These are phyloP conservation scores for Lagopus leucura DNA, from an alignment of 2,113 vertebrate species.

Conservation along the genomic window DNA sequence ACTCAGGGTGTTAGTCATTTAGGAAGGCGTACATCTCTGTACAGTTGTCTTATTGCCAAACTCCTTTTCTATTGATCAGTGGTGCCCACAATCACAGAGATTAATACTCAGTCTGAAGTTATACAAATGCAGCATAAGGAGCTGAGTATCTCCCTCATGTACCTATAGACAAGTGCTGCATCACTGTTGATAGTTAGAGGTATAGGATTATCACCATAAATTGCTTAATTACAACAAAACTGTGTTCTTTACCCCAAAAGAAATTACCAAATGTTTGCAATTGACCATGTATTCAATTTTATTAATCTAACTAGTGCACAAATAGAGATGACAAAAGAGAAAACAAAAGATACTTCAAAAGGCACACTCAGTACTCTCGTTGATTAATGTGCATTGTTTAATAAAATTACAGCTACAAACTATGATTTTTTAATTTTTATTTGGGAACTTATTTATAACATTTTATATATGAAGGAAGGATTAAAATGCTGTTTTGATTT, in stretches of 20 bases:
- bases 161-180: accelerated
- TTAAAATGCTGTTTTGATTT: not conserved
- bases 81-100: not conserved
- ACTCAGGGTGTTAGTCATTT: not conserved
- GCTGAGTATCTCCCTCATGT: not conserved
- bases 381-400: not conserved
- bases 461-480: not conserved
- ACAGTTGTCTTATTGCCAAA: not conserved
- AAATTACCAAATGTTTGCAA: not conserved
- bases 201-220: not conserved
- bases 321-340: not conserved
- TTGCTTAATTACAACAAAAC: not conserved
- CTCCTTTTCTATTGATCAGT: not conserved
- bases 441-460: not conserved
- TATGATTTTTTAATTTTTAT: not conserved
- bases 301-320: not conserved
- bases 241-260: too few relatives aligned
- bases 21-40: not conserved
- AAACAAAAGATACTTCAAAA: not conserved
- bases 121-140: not conserved
- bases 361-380: not conserved
- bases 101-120: not conserved
- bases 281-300: not conserved
- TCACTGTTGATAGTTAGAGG: not conserved
- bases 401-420: not conserved